Conservation (phyloP, 1,140 invertebrate species). For the Lanistes nyassanus region DNA sequence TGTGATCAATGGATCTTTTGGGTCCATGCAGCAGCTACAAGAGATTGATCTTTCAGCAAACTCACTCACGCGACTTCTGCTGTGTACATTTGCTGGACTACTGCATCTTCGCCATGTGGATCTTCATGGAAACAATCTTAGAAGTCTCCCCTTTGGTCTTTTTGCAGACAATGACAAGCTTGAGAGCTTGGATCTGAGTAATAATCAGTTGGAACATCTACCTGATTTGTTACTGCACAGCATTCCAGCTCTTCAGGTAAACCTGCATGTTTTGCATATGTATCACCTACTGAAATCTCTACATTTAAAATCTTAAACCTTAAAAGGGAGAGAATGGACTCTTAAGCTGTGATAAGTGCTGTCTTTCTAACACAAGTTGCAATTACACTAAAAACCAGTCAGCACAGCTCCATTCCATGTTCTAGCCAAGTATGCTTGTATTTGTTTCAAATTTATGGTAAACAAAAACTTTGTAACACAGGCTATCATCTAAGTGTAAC, state of each 20-base stretch:
- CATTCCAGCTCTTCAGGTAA: slow-evolving; percentile 16
- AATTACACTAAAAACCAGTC: too few species aligned
- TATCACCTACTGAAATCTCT: too few species aligned
- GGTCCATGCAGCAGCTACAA: slow-evolving; percentile 38
- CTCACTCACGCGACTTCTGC: slow-evolving; percentile 37
- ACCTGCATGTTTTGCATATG: too few species aligned
- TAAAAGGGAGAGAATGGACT: too few species aligned
- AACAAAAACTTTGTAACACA: too few species aligned
- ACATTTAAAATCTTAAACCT: too few species aligned
- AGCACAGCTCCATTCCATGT: too few species aligned
- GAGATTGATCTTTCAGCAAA: slow-evolving; percentile 52
- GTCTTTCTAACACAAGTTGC: too few species aligned
- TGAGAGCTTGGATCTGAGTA: slow-evolving; percentile 45
- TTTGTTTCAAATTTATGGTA: too few species aligned
- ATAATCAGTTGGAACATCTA: slow-evolving; percentile 44
- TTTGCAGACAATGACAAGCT: slow-evolving; percentile 40
- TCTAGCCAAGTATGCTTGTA: too few species aligned
- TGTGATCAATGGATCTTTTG: slow-evolving; percentile 37
- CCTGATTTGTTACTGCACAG: slow-evolving; percentile 30
- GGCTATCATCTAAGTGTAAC: too few species aligned
- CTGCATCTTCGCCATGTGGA: slow-evolving; percentile 40
- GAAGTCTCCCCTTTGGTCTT: slow-evolving; percentile 36
- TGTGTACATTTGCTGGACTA: slow-evolving; percentile 40
- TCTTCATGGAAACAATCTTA: slow-evolving; percentile 46
- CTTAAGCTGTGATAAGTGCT: too few species aligned